Base-by-base conservation (phyloP, 1,140 invertebrate genomes). In the Linepithema humile region DNA sequence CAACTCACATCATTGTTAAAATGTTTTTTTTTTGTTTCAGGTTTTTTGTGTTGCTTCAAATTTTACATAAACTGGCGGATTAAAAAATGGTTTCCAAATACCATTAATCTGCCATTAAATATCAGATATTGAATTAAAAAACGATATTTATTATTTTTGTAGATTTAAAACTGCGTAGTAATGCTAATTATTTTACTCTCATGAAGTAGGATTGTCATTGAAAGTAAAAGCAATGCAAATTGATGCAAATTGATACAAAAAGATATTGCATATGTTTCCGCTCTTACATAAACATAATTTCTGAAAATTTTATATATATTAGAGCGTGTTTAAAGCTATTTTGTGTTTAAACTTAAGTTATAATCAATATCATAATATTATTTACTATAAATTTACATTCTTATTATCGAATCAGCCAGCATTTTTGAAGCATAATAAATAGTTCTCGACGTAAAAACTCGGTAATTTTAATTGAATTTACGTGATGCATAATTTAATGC, bases 71-170 rank as follows among this genome's bases (percentile, higher is more conserved):
- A 62, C 23, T 23, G 12, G 55, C n/a, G 35, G 69, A 53, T 62
- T 35, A 55, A 57, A 17, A 77, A 60, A 83, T 17, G 40, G 9
- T 4, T 32, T 48, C 67, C 20, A 4, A 50, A 50, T 83, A 86
- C 45, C 45, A 65, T 64, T 62, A 17, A 80, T 89, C 73, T 85
- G 53, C 86, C 80, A 88, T 86, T 32, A 85, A 83, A 53, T 89
- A 73, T 67, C 83, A 83, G 73, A 38, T 83, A 84, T 12, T 40
- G 45, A 12, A 45, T 45, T 15, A 82, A 80, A 83, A 69, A 83
- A 59, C 67, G 48, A 65, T 45, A 83, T 80, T 74, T 59, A 59
- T 43, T 6, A 60, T 40, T 67, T 26, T 55, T 73, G 55, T 59
- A 82, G 0, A 2, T 83, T 60, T 20, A 32, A 62, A 32, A 83